These are phyloP conservation scores for Colius striatus DNA, from an alignment of 2,113 vertebrate genomes.

Conservation along the genomic window DNA sequence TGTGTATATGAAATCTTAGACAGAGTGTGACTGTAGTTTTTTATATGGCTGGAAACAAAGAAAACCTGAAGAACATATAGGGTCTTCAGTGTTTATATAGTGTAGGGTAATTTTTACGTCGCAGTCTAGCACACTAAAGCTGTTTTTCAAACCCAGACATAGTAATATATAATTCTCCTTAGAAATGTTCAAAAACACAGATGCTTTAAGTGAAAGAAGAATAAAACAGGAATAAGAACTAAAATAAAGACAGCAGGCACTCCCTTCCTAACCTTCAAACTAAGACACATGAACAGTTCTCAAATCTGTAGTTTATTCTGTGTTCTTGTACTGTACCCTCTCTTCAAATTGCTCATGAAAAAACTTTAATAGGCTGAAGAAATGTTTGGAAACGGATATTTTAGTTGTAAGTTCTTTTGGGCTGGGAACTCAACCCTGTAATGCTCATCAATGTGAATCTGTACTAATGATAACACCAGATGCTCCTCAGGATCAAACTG, in stretches of 20 bases:
- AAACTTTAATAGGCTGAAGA: background rate
- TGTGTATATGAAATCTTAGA: constrained; percentile 16
- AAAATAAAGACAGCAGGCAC: background rate
- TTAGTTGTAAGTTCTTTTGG: background rate
- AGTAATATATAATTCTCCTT: constrained; percentile 7
- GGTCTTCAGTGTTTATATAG: constrained; percentile 38
- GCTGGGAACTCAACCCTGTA: background rate
- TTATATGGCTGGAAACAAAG: constrained; percentile 38
- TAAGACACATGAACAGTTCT: background rate
- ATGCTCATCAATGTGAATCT: background rate
- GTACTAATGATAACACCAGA: constrained; percentile 17
- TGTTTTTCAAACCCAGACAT: constrained; percentile 23
- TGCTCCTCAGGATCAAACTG: background rate
- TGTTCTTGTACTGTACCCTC: background rate
- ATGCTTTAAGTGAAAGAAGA: background rate
- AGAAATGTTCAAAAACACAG: constrained; percentile 3
- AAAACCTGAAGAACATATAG: constrained; percentile 41
- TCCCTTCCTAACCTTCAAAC: background rate
- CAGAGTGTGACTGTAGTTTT: background rate
- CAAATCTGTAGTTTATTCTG: background rate
- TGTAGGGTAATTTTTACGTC: background rate
- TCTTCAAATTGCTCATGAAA: background rate
- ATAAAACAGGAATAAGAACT: background rate
- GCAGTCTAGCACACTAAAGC: constrained; percentile 1
- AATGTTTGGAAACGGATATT: background rate